Evolutionary conservation across 2,888 invertebrate species (phyloP), one percentile per base, ranked within the genome.

Genomic region (Rhogogaster chlorosoma): DNA sequence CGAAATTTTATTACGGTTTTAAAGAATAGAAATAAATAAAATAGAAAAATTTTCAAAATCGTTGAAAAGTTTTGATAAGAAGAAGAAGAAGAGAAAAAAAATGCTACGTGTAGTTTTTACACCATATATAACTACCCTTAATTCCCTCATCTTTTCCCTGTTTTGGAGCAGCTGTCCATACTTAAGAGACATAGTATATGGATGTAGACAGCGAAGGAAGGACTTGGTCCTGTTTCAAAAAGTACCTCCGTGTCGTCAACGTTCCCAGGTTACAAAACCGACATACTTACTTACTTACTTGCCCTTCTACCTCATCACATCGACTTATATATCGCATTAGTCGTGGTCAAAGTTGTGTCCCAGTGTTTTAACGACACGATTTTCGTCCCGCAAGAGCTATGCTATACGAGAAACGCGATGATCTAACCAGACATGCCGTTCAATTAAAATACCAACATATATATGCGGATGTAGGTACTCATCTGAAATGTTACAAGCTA

Each of bases 361-460:
- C 88, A 90, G 89, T 87, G 88, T 88, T 89, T 87, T 87, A 83
- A 87, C 86, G 89, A 89, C 88, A 88, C 88, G 87, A 6, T 15
- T n/a, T 36, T 9, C 0, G 45, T 45, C 12, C 45, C 45, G 45
- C 45, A 45, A 45, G 15, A 45, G 15, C 12, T 45, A 45, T 45
- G 15, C 67, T 26, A 67, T 29, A 6, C 67, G 87, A 86, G 87
- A 87, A 32, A 32, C 32, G 87, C 89, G 89, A 91, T 92, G 92
- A 92, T 89, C 90, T 90, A 90, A 92, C 89, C 91, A 88, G 91
- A 89, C 73, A 26, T 26, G 22, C 42, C 42, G 73, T 73, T 91
- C 91, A 91, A 92, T 92, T 92, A 92, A 92, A 91, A 91, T 32
- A 67, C 22, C 22, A 64, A 26, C 64, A 22, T 18, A 53, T n/a